Conservation (phyloP, 2,888 invertebrate species). For the Meteorus colon region DNA sequence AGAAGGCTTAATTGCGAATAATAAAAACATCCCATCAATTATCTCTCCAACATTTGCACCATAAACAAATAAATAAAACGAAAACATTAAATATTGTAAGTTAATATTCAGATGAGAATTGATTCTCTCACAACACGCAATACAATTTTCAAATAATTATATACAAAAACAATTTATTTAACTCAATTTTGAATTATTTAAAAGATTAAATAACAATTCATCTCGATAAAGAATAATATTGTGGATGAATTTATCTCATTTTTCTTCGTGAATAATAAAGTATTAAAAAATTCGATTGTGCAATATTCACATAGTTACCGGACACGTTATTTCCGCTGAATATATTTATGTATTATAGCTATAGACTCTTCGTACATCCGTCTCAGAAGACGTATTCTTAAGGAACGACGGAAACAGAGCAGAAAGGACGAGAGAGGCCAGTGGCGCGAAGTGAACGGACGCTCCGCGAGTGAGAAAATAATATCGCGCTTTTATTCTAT, state of each 20-base stretch:
- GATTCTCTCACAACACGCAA: no score
- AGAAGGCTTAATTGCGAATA: no score
- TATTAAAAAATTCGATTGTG: conserved; percentile 4
- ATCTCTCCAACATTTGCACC: no score
- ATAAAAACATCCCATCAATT: no score
- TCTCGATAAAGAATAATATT: no score
- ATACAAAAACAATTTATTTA: no score
- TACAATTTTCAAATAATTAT: no score
- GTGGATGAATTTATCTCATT: not conserved
- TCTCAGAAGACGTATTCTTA: conserved; percentile 24
- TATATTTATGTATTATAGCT: not conserved
- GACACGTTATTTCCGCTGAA: not conserved
- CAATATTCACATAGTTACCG: conserved; percentile 8
- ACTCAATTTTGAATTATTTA: no score
- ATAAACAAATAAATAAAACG: no score
- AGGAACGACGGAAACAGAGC: conserved; percentile 49
- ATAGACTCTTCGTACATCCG: not conserved
- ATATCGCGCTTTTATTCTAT: not conserved
- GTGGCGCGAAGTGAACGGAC: conserved; percentile 36
- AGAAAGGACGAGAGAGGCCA: conserved; percentile 45
- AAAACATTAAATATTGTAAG: no score
- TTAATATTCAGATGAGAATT: no score
- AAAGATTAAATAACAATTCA: no score
- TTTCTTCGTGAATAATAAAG: not conserved
- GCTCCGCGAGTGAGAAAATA: not conserved